These are phyloP conservation scores for Grammomys dolichurus DNA, from an alignment of 2,113 vertebrate species.

Conservation along the genomic window DNA sequence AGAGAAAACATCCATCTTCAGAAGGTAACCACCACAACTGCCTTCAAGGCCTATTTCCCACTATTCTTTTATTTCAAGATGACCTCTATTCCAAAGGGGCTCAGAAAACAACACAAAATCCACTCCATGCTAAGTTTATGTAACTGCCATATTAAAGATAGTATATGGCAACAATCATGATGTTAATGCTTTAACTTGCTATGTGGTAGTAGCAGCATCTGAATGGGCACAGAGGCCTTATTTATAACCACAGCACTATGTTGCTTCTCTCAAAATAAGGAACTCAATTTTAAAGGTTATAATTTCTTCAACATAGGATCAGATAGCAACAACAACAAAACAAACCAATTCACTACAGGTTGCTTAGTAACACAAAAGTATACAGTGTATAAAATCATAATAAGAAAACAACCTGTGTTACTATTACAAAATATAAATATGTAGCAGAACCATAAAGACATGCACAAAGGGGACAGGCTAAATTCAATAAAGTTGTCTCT, in stretches of 20 bases:
- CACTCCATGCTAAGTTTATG: not conserved
- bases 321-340: not conserved
- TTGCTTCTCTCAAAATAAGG: not conserved
- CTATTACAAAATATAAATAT: not conserved
- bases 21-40: not conserved
- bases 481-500: slow-evolving; percentile 6
- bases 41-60: not conserved
- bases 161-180: not conserved
- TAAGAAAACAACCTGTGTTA: not conserved
- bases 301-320: not conserved
- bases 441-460: slow-evolving; percentile 5
- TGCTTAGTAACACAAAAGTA: not conserved
- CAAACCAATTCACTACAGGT: not conserved
- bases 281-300: not conserved
- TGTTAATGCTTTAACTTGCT: not conserved
- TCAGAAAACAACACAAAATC: not conserved
- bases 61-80: not conserved
- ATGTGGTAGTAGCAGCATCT: not conserved
- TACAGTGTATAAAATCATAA: not conserved
- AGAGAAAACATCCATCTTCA: not conserved
- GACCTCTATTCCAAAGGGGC: not conserved
- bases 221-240: not conserved
- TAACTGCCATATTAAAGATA: not conserved
- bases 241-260: not conserved
- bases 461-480: not conserved